phyloP scores from a whole-genome alignment of 2,113 vertebrate species.

The Neogale vison region DNA sequence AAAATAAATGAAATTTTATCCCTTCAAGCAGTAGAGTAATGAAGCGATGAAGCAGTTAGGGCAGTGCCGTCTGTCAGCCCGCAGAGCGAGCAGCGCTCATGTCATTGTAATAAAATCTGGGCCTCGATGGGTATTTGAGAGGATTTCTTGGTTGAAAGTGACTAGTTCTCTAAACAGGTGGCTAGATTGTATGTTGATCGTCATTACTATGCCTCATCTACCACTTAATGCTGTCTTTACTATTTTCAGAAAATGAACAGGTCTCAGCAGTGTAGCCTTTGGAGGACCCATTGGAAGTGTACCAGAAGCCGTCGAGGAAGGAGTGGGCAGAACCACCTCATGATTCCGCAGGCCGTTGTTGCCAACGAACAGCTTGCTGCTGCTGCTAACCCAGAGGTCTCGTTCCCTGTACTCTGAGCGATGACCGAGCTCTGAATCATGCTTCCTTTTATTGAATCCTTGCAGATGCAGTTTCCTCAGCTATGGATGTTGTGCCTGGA shows the following conservation, averaged over 20 bases:
- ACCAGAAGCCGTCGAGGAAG: background rate
- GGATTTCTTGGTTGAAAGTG: slow-evolving; percentile 1
- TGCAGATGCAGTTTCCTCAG: background rate
- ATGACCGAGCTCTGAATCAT: slow-evolving; percentile 14
- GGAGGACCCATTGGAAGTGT: background rate
- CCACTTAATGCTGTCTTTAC: background rate
- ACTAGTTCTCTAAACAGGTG: background rate
- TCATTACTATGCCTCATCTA: background rate
- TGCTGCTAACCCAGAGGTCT: slow-evolving; percentile 58
- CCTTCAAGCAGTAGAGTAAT: background rate
- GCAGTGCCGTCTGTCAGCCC: background rate
- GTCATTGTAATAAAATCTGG: background rate
- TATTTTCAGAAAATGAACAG: slow-evolving; percentile 93
- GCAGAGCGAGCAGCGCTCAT: background rate
- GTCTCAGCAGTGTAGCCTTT: slow-evolving; percentile 92
- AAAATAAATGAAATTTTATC: background rate
- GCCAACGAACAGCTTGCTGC: slow-evolving; percentile 74
- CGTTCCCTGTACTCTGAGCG: background rate
- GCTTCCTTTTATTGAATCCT: slow-evolving; percentile 35
- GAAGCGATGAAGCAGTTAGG: background rate
- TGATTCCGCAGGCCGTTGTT: slow-evolving; percentile 59
- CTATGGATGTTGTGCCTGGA: slow-evolving; percentile 11
- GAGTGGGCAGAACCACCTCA: slow-evolving; percentile 35
- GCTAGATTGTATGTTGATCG: background rate
- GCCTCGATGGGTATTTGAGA: background rate